phyloP scores from a whole-genome alignment of 2,797 vertebrate genomes.

The Pachyuromys duprasi region DNA sequence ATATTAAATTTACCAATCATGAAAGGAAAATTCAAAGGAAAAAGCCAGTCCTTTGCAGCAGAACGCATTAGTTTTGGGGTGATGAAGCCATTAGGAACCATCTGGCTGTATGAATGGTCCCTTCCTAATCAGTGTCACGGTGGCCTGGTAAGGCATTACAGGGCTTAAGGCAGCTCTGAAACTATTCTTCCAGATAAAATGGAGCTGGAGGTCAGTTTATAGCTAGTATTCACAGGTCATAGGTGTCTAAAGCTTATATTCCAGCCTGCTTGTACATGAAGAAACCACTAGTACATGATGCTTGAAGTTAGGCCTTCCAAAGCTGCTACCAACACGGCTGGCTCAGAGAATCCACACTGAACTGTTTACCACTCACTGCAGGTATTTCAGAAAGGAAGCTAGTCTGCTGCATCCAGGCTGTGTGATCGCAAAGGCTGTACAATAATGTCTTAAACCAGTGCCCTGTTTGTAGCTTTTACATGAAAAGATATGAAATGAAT shows the following conservation, averaged over 20 bases:
- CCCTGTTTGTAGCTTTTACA: neutral
- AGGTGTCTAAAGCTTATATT: neutral
- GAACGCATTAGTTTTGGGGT: slow-evolving; percentile 87
- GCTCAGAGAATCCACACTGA: neutral
- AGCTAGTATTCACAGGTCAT: neutral
- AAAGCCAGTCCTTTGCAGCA: slow-evolving; percentile 56
- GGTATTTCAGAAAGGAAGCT: neutral
- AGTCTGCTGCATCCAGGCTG: neutral
- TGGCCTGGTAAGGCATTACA: slow-evolving; percentile 93
- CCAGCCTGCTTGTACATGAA: neutral
- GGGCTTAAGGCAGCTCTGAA: slow-evolving; percentile 76
- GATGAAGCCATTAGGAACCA: slow-evolving; percentile 88
- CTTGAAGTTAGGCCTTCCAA: neutral
- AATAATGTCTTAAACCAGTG: neutral
- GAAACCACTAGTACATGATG: neutral
- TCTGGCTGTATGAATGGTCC: slow-evolving; percentile 84
- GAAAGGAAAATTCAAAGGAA: slow-evolving; percentile 45
- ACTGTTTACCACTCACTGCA: neutral
- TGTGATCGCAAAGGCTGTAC: neutral
- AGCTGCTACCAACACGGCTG: neutral
- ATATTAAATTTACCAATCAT: slow-evolving; percentile 29
- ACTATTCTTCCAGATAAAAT: neutral
- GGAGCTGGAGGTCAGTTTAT: neutral
- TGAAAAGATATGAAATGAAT: neutral
- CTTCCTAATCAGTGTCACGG: slow-evolving; percentile 96